phyloP scores from a whole-genome alignment of 2,113 vertebrate species.

The Phyllopteryx taeniolatus region DNA sequence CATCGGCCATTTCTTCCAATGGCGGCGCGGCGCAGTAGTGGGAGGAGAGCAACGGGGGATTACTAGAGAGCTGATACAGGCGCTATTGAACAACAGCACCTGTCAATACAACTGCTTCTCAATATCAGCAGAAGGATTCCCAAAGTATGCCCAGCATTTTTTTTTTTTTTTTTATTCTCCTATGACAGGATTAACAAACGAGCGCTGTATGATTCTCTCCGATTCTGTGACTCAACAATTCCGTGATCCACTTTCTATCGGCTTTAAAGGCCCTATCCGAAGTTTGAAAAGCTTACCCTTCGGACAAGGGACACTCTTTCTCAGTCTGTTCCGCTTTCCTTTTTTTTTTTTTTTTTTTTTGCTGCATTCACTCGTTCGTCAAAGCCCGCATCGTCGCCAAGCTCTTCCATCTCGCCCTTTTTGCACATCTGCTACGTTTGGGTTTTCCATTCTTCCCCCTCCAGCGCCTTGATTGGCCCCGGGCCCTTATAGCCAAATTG shows the following conservation, averaged over 20 bases:
- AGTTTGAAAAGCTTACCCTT: conserved; percentile 72
- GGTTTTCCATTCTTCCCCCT: conserved; percentile 68
- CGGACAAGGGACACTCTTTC: conserved; percentile 66
- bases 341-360: conserved; percentile 26
- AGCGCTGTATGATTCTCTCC: conserved; percentile 66
- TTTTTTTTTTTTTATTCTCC: conserved; percentile 15
- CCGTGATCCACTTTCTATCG: conserved; percentile 69
- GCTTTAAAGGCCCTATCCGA: conserved; percentile 71
- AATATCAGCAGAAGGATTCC: conserved; percentile 53
- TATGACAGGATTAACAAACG: conserved; percentile 67
- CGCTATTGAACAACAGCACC: conserved; percentile 64
- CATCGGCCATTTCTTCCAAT: conserved; percentile 60
- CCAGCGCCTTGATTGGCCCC: conserved; percentile 65
- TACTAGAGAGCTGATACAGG: conserved; percentile 75
- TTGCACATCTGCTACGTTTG: conserved; percentile 73
- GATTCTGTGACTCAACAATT: conserved; percentile 79
- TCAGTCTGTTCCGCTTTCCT: conserved; percentile 52
- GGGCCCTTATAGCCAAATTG: conserved; percentile 78
- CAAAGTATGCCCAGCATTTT: conserved; percentile 46
- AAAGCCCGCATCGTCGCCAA: conserved; percentile 47
- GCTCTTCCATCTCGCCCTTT: conserved; percentile 51
- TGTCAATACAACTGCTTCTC: conserved; percentile 64
- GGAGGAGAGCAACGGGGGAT: conserved; percentile 65
- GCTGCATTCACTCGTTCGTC: conserved; percentile 61
- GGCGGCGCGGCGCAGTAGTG: conserved; percentile 49